Percentiles rank a stretch among this genome's conserved stretches.
Evolutionary conservation across 2,888 invertebrate genomes (phyloP).

Genomic region (Agrotis clavis): DNA sequence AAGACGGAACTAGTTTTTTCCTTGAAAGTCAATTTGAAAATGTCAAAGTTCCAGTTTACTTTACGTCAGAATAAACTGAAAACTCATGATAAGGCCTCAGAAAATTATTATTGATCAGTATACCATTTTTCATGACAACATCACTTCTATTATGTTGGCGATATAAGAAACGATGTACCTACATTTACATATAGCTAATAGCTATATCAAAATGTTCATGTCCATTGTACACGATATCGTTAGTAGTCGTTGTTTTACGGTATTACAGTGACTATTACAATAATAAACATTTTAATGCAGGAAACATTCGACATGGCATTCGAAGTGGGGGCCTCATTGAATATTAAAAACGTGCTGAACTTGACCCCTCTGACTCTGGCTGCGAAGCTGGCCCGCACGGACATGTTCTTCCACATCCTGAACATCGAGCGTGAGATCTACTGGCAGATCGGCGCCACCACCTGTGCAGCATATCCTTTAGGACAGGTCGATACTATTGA

Average conservation of each 20-base stretch:
- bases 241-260: background rate
- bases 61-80: too few relatives aligned
- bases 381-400: conserved; percentile 97
- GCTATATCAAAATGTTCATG: background rate
- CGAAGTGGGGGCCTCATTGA: conserved; percentile 97
- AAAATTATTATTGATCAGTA: background rate
- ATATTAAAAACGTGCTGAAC: conserved; percentile 96
- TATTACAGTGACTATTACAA: background rate
- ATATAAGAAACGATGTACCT: background rate
- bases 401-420: conserved; percentile 99
- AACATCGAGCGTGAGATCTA: conserved; percentile 99
- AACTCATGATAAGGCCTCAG: too few relatives aligned
- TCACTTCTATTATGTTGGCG: background rate
- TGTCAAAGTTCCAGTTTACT: too few relatives aligned
- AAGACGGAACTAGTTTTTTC: too few relatives aligned
- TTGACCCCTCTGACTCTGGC: conserved; percentile 98
- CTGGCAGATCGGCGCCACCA: conserved; percentile 99
- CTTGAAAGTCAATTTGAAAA: too few relatives aligned
- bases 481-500: conserved; percentile 99
- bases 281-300: conserved; percentile 82
- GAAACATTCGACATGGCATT: conserved; percentile 98
- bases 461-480: conserved; percentile 99
- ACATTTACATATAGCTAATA: too few relatives aligned
- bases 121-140: background rate
- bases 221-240: background rate